Base-by-base conservation (phyloP, 1,140 invertebrate genomes). In the Zophobas morio region DNA sequence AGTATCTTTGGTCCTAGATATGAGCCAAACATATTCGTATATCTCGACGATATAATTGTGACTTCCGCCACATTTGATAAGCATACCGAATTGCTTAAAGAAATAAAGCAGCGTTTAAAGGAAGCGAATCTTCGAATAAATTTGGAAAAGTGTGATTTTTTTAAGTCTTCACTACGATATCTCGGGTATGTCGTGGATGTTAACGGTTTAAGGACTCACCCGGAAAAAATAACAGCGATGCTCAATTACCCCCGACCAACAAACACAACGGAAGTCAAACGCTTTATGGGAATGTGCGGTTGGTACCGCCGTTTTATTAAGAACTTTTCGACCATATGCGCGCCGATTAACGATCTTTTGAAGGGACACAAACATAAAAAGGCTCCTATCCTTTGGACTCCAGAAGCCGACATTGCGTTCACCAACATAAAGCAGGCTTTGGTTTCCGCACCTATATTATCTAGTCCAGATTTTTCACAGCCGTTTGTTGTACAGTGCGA, bases 1-100 rank as follows among this genome's bases (percentile, higher is more conserved):
- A 4, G 53, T 0, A 4, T 88, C 3, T 84, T 86, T 34, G 82
- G 83, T 1, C 82, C 84, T 0, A 81, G 84, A 56, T 79, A 83
- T 6, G 84, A 81, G 35, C 81, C 74, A 6, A 42, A 80, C 51
- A 82, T 81, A 1, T 85, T 83, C 60, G 75, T 46, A 56, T 70
- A 70, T 20, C 20, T 70, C 4, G 63, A 70, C 20, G 63, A 70
- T 32, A 40, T 70, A 2, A 70, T 70, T 70, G 35, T 70, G 1
- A 20, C 32, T 1, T 32, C 40, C 4, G 2, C 40, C 1, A 51
- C 32, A 35, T 74, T 49, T 51, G 70, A 71, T 2, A 37, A 71
- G 1, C 70, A 71, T 47, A 1, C 40, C 1, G 2, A 34, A 6
- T n/a, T 42, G 1, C 32, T 70, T 2, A 2, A 47, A 1, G 37